Conservation (phyloP, 2,888 invertebrate genomes). For the Galerucella pusilla region DNA sequence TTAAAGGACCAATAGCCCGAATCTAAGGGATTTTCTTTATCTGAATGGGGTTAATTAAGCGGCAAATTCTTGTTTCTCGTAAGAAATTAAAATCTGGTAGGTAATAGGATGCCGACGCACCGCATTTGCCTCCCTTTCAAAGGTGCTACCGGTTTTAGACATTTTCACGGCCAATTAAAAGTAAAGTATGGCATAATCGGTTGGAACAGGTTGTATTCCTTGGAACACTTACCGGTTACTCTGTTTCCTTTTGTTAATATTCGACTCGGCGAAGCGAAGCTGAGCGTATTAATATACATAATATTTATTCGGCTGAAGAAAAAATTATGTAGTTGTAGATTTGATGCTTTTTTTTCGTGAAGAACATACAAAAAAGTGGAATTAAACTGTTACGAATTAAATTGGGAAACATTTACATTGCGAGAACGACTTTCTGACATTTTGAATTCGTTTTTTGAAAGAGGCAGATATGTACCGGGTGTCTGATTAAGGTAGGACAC, state of each 20-base stretch:
- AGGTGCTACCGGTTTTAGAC: conserved; percentile 37
- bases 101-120: conserved; percentile 28
- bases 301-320: background rate
- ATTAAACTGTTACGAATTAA: background rate
- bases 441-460: too few species aligned
- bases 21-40: conserved; percentile 40
- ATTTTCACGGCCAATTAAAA: conserved; percentile 38
- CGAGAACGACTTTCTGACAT: too few species aligned
- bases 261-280: background rate
- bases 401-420: too few species aligned
- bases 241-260: conserved; percentile 14
- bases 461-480: too few species aligned
- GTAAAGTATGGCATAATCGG: conserved; percentile 32
- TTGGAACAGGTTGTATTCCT: conserved; percentile 25
- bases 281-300: background rate
- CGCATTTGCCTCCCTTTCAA: conserved; percentile 22
- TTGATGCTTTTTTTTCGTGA: background rate
- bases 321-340: background rate
- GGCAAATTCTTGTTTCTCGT: conserved; percentile 41
- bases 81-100: conserved; percentile 39
- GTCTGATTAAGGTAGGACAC: too few species aligned
- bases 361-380: background rate
- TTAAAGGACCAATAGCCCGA: conserved; percentile 36
- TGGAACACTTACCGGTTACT: background rate
- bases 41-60: conserved; percentile 43